phyloP scores from a whole-genome alignment of 2,113 vertebrate genomes.

The Neodon shergylaensis region DNA sequence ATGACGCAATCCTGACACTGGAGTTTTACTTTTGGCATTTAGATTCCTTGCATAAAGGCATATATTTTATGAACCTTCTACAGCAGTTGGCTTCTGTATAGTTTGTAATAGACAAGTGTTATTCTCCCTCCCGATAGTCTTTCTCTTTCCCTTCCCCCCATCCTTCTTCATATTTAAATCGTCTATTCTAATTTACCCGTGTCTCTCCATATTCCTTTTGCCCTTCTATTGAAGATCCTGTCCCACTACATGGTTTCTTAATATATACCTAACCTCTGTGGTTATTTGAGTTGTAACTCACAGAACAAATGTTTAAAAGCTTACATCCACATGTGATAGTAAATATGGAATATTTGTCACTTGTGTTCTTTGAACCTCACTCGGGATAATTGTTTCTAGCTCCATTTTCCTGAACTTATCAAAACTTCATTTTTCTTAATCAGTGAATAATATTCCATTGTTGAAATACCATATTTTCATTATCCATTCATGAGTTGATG shows the following conservation, averaged over 20 bases:
- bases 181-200: not conserved
- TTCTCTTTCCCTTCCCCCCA: not conserved
- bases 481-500: not conserved
- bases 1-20: not conserved
- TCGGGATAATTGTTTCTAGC: not conserved
- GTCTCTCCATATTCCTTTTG: not conserved
- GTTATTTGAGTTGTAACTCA: not conserved
- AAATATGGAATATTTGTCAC: not conserved
- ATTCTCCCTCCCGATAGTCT: not conserved
- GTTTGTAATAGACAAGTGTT: not conserved
- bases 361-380: not conserved
- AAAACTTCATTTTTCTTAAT: not conserved
- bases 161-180: not conserved
- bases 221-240: not conserved
- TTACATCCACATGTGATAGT: not conserved
- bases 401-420: not conserved
- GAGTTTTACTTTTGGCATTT: not conserved
- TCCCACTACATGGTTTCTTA: not conserved
- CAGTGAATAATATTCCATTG: not conserved
- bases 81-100: not conserved
- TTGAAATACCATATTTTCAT: not conserved
- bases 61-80: not conserved
- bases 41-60: not conserved
- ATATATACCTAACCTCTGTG: not conserved
- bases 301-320: not conserved